Base-by-base conservation (phyloP, 2,797 vertebrate species). In the Taenioides sp. region DNA sequence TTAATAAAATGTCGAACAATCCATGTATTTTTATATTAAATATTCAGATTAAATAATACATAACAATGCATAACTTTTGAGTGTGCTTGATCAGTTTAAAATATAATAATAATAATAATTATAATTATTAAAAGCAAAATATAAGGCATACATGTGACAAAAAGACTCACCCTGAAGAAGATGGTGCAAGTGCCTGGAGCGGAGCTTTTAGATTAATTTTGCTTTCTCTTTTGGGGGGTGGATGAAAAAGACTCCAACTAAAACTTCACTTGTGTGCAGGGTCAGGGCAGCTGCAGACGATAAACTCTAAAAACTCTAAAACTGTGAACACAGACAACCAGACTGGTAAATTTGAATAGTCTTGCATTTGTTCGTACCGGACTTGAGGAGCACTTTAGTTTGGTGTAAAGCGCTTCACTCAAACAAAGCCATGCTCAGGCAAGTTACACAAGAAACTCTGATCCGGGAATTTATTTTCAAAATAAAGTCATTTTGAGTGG, bases 111-210 rank as follows among this genome's bases (percentile, higher is more conserved):
- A 65, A 25, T 7, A 65, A 2, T n/a, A n/a, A n/a, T n/a, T n/a
- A n/a, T n/a, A n/a, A 10, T 12, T 52, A 52, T 28, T 9, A 52
- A 28, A 4, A n/a, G 17, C 7, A 20, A 28, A 49, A 17, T 49
- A 28, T 17, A 31, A 50, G 5, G 64, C 64, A 47, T 22, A 4
- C 4, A 3, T 65, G 40, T 25, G n/a, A 49, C 20, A 65, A 47
- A 65, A 50, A 66, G 7, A 54, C 65, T 34, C 11, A 66, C 65
- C 65, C 65, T 31, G 25, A 28, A 12, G 64, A 65, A 65, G 65
- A 66, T 54, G 23, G 65, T 31, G 23, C 25, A 66, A 31, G 7
- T 28, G 47, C 65, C 25, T 7, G 23, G 18, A 11, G 49, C 47
- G 17, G 65, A 28, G 49, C 49, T 4, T 31, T 66, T 18, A 31